phyloP scores from a whole-genome alignment of 2,888 invertebrate genomes.

The Volucella zonaria region DNA sequence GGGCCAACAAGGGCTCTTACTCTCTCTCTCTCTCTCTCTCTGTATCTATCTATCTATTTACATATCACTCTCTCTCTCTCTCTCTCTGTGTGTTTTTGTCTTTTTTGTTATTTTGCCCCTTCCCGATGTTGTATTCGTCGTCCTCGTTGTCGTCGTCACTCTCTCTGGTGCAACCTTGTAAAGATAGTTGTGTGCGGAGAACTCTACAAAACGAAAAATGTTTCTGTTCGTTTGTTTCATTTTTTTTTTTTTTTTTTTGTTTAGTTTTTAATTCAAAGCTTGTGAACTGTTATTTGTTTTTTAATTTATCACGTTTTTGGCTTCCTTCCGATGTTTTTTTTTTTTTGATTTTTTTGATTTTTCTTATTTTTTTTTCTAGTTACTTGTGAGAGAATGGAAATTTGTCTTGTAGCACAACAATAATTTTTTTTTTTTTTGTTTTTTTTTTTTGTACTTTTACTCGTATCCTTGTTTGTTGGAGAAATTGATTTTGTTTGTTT shows the following conservation, averaged over 20 bases:
- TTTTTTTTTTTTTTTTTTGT: conserved; percentile 31
- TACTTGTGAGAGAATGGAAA: conserved; percentile 72
- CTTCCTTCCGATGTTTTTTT: conserved; percentile 44
- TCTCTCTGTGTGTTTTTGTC: conserved; percentile 61
- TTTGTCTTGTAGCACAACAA: conserved; percentile 73
- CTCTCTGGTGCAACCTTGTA: conserved; percentile 70
- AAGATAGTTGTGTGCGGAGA: conserved; percentile 65
- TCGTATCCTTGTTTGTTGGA: conserved; percentile 66
- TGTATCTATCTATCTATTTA: conserved; percentile 25
- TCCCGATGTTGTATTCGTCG: conserved; percentile 17
- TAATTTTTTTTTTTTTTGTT: conserved; percentile 71
- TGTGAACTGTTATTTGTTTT: conserved; percentile 68
- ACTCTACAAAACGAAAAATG: conserved; percentile 26
- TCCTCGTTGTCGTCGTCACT: conserved; percentile 47
- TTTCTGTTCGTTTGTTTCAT: conserved; percentile 44
- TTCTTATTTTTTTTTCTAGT: conserved; percentile 45
- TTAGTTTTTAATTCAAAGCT: conserved; percentile 70
- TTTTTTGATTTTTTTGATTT: conserved; percentile 2
- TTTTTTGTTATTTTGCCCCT: conserved; percentile 73
- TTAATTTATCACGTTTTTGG: conserved; percentile 63
- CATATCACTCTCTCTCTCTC: conserved; percentile 21
- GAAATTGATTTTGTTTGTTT: conserved; percentile 74
- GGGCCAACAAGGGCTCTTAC: conserved; percentile 70
- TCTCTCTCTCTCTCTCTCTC: conserved; percentile 22
- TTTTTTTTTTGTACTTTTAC: conserved; percentile 51